These are phyloP conservation scores for Lacerta agilis DNA, from an alignment of 2,797 vertebrate genomes.

Conservation along the genomic window DNA sequence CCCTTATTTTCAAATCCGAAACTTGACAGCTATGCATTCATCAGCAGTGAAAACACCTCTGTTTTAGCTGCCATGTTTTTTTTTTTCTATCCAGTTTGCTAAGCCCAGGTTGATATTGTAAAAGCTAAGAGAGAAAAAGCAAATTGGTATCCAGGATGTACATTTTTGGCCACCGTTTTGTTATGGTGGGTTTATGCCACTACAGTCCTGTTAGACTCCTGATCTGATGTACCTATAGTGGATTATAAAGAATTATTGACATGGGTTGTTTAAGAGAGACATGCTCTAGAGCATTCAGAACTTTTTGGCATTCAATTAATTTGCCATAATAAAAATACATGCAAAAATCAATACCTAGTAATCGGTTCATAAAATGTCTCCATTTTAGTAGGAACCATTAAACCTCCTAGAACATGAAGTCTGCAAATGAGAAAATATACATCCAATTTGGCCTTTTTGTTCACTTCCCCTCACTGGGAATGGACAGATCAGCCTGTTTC, in stretches of 20 bases:
- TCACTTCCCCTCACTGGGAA: background rate
- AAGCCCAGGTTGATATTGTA: background rate
- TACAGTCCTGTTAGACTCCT: background rate
- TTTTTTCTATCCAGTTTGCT: background rate
- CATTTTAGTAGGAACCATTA: background rate
- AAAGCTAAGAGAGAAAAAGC: background rate
- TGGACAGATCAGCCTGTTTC: no score
- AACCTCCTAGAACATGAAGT: background rate
- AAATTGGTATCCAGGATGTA: background rate
- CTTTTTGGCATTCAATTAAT: slow-evolving; percentile 1
- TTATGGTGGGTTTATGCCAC: no score
- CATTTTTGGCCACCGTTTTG: background rate
- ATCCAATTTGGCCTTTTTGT: background rate
- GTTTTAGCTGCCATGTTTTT: no score
- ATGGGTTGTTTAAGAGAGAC: background rate
- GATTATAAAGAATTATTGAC: background rate
- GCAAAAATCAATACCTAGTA: background rate
- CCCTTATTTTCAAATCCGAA: no score
- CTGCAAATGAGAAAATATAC: background rate
- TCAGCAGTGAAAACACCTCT: no score
- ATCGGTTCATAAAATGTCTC: background rate
- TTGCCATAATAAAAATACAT: background rate
- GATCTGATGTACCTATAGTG: background rate
- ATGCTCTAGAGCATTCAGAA: slow-evolving; percentile 13
- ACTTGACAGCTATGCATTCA: no score